Conservation (phyloP, 1,140 invertebrate genomes). For the Atta texana region DNA sequence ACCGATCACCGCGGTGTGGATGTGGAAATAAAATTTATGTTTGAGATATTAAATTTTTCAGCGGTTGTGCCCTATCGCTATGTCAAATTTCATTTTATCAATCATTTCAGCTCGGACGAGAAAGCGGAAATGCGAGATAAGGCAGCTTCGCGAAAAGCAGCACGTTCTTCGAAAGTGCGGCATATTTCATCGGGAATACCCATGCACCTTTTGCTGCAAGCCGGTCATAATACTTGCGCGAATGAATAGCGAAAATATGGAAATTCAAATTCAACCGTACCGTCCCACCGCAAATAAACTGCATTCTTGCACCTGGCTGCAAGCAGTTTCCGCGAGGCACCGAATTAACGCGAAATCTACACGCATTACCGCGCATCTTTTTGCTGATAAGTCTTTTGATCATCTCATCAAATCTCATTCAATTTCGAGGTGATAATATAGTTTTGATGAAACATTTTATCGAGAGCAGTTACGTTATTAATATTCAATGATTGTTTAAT, state of each 20-base stretch:
- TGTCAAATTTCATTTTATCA: constrained; percentile 30
- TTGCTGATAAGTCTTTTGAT: background rate
- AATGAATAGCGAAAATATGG: constrained; percentile 56
- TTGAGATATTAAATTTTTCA: constrained; percentile 35
- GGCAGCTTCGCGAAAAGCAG: background rate
- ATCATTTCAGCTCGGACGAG: background rate
- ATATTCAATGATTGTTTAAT: constrained; percentile 13
- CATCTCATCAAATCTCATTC: constrained; percentile 1
- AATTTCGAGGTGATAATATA: constrained; percentile 6
- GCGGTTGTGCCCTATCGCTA: constrained; percentile 7
- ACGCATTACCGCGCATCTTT: constrained; percentile 48
- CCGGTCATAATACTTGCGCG: constrained; percentile 45
- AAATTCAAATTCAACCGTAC: constrained; percentile 39
- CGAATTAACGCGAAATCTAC: background rate
- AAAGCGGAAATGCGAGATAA: constrained; percentile 26
- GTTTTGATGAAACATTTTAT: constrained; percentile 26
- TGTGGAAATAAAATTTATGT: constrained; percentile 19
- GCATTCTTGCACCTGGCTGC: constrained; percentile 15
- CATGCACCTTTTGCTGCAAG: constrained; percentile 11
- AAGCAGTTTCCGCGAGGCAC: background rate
- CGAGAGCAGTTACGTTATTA: constrained; percentile 30
- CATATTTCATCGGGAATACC: constrained; percentile 52
- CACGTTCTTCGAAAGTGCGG: constrained; percentile 40
- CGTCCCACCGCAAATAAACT: background rate
- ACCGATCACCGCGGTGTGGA: background rate